Base-by-base conservation (phyloP, 2,797 vertebrate genomes). In the Peromyscus attwateri region DNA sequence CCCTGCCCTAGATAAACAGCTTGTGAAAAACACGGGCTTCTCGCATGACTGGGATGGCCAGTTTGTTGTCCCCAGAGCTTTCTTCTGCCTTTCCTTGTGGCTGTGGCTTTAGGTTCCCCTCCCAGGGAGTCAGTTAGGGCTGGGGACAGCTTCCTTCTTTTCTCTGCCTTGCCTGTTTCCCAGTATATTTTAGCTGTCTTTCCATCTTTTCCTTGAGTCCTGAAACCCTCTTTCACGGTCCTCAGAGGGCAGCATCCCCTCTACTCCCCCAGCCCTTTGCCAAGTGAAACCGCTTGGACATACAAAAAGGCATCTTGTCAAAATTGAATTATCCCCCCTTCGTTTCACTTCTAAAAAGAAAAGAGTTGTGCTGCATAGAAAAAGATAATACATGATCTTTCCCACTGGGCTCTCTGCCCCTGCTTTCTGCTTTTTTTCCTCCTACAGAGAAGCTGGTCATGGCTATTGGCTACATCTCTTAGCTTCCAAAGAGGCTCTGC, bases 221-320 rank as follows among this genome's bases (percentile, higher is more conserved):
- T 31, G 27, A 23, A 60, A 7, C 3, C 55, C 17, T 34, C 55
- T 19, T 71, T 89, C 57, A 46, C 3, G 23, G 52, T 16, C 40
- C 29, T 43, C 34, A 13, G 37, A 76, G 11, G 46, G 3, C 29
- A 23, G 17, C 11, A 21, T 27, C 12, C 13, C 83, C 3, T 31
- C 8, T 66, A 19, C 19, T 52, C 31, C 16, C 14, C 27, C 3
- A 55, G 55, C 25, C 55, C 49, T 13, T 75, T 37, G 21, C 70
- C 75, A 11, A 52, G 34, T 57, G 40, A 92, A 79, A 40, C 21
- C 37, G 37, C 82, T 66, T 87, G 66, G 43, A 91, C 7, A 71
- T 66, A 23, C 27, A 37, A 55, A 95, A 95, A 85, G 23, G 3
- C 79, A 3, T 83, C 55, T 84, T 92, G 37, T 94, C 25, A 88